Percentiles rank a stretch among this genome's conserved stretches.
phyloP scores from a whole-genome alignment of 2,888 invertebrate species.

The Leptopterna dolabrata region DNA sequence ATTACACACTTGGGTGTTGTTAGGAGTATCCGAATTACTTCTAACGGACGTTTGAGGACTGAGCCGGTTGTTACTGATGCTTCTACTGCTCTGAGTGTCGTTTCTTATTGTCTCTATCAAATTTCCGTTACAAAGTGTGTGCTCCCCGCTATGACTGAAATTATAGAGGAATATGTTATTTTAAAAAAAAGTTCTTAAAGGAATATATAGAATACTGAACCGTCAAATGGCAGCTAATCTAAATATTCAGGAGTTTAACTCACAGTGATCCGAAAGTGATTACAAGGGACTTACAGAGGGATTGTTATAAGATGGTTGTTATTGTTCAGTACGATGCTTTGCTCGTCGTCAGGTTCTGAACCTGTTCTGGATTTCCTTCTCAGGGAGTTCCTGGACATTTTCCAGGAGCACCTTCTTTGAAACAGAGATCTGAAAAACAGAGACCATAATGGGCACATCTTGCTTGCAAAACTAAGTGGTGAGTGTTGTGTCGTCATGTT shows the following conservation, averaged over 20 bases:
- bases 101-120: conserved; percentile 73
- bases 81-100: conserved; percentile 75
- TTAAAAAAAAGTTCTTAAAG: not conserved
- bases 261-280: not conserved
- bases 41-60: conserved; percentile 79
- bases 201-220: not conserved
- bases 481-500: too few relatives aligned
- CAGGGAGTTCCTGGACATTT: conserved; percentile 79
- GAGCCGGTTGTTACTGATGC: conserved; percentile 69
- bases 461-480: too few relatives aligned
- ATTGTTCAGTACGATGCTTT: conserved; percentile 67
- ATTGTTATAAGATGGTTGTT: conserved; percentile 66
- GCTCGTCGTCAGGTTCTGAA: conserved; percentile 68
- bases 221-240: not conserved
- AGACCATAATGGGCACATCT: not conserved
- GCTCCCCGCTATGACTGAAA: conserved; percentile 75
- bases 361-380: conserved; percentile 70
- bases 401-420: conserved; percentile 78
- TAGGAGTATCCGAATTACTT: conserved; percentile 54
- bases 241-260: not conserved
- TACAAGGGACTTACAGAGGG: conserved; percentile 62
- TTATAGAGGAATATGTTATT: not conserved
- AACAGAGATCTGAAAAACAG: conserved; percentile 59
- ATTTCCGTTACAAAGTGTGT: conserved; percentile 78
- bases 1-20: conserved; percentile 51